These are phyloP conservation scores for Astyanax mexicanus DNA, from an alignment of 2,797 vertebrate species.

Conservation along the genomic window DNA sequence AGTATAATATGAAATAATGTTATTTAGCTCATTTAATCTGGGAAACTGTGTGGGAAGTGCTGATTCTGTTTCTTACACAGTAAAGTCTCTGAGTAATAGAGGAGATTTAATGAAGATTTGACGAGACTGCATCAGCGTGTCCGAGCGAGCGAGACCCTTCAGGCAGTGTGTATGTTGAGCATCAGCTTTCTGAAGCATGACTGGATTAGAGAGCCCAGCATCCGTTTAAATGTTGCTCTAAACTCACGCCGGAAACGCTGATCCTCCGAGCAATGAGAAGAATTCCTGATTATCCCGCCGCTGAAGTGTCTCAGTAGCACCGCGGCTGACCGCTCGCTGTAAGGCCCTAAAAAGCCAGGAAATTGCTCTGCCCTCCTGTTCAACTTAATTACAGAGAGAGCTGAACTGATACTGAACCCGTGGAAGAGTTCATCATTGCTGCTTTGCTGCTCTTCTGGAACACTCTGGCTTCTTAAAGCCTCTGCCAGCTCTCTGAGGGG, in stretches of 20 bases:
- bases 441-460: constrained; percentile 33
- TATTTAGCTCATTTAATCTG: no score
- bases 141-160: background rate
- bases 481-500: constrained; percentile 6
- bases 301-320: constrained; percentile 25
- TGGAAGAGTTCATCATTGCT: constrained; percentile 14
- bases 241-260: constrained; percentile 39
- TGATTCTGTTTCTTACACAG: background rate
- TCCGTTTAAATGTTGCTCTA: constrained; percentile 30
- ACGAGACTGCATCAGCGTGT: background rate
- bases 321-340: constrained; percentile 1
- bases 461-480: constrained; percentile 17
- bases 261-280: constrained; percentile 48
- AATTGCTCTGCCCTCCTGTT: constrained; percentile 27
- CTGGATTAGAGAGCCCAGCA: constrained; percentile 16
- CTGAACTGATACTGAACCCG: constrained; percentile 11
- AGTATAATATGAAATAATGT: no score
- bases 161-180: background rate
- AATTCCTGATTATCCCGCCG: constrained; percentile 40
- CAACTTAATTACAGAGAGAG: constrained; percentile 11
- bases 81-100: background rate
- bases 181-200: constrained; percentile 1
- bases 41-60: background rate
- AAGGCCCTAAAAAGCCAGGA: constrained; percentile 18
- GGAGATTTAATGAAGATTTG: background rate